Conservation (phyloP, 2,797 vertebrate species). For the Psittacula derbiana region DNA sequence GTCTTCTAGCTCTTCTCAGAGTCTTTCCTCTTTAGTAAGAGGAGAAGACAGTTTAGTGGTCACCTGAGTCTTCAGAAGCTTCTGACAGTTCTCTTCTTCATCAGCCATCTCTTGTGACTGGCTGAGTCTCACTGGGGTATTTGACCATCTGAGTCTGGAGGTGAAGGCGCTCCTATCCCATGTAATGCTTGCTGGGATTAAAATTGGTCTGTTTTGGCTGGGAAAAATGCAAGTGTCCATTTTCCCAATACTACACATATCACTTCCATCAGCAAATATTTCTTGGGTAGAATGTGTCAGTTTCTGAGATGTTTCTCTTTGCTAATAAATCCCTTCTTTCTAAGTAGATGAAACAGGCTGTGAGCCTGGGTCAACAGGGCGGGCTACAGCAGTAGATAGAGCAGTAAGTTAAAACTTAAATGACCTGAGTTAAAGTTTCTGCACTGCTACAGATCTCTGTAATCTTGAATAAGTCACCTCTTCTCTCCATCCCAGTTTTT, state of each 20-base stretch:
- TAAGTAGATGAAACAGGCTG: neutral
- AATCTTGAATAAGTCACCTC: neutral
- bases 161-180: neutral
- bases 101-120: neutral
- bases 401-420: neutral
- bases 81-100: neutral
- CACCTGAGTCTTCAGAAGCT: neutral
- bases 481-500: neutral
- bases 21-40: neutral
- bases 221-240: neutral
- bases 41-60: neutral
- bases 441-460: neutral
- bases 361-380: neutral
- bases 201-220: neutral
- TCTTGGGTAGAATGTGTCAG: neutral
- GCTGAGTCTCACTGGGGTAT: neutral
- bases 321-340: neutral
- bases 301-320: slow-evolving; percentile 1
- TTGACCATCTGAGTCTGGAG: neutral
- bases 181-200: neutral
- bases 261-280: neutral
- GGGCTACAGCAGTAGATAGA: neutral
- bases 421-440: neutral
- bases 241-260: neutral
- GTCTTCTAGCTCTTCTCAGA: neutral